These are phyloP conservation scores for Buceros bicornis DNA, from an alignment of 2,797 vertebrate species.

Conservation along the genomic window DNA sequence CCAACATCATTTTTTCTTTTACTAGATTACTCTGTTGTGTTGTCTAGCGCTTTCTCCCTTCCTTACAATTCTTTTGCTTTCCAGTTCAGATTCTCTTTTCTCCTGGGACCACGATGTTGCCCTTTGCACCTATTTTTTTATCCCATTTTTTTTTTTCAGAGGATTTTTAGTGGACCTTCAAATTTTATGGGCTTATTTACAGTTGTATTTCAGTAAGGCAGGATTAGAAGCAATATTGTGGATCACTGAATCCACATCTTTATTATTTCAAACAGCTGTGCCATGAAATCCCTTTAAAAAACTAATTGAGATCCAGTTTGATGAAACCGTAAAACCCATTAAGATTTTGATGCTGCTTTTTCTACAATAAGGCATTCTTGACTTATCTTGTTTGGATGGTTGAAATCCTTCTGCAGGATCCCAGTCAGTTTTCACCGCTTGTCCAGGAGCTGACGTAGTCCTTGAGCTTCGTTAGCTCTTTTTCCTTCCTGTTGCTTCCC, in stretches of 20 bases:
- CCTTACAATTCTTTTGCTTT: not conserved
- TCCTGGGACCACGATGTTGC: not conserved
- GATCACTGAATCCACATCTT: conserved; percentile 41
- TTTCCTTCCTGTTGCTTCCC: conserved; percentile 2
- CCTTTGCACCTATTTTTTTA: not conserved
- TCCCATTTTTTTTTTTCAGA: not conserved
- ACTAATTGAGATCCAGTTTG: conserved; percentile 51
- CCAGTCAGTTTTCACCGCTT: not conserved
- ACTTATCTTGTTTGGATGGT: not conserved
- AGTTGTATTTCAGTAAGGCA: conserved; percentile 29
- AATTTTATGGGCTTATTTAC: conserved; percentile 15
- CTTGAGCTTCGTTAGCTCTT: not conserved
- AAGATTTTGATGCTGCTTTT: not conserved
- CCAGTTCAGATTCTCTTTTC: not conserved
- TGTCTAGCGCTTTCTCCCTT: not conserved
- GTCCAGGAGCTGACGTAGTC: not conserved
- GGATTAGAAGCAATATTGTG: conserved; percentile 51
- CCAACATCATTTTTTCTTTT: not conserved
- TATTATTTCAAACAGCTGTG: conserved; percentile 48
- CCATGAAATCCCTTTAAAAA: conserved; percentile 57
- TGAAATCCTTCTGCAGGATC: not conserved
- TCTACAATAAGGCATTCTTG: not conserved
- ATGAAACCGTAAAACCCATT: conserved; percentile 51
- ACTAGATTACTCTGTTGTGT: not conserved
- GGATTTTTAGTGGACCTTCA: not conserved